Conservation (phyloP, 2,797 vertebrate species). For the Gallinago nigripennis region DNA sequence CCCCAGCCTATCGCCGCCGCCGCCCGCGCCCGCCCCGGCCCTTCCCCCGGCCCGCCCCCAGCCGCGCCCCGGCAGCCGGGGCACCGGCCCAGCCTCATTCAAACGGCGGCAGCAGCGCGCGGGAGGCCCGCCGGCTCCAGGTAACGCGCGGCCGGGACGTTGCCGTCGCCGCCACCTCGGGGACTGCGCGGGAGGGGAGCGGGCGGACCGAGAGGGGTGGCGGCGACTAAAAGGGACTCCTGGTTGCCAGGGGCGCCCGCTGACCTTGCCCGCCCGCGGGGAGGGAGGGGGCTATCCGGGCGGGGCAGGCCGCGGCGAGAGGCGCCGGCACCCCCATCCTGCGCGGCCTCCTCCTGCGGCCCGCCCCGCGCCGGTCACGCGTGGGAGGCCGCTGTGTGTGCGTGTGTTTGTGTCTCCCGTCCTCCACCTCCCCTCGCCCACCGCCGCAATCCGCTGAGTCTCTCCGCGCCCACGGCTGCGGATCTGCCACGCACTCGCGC, state of each 20-base stretch:
- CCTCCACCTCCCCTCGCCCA: too few relatives aligned
- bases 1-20: not conserved
- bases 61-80: not conserved
- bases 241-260: not conserved
- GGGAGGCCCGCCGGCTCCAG: not conserved
- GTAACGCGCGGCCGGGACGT: not conserved
- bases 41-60: constrained; percentile 21
- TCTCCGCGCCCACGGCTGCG: too few relatives aligned
- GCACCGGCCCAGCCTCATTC: constrained; percentile 3
- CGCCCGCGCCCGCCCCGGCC: not conserved
- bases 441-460: not conserved
- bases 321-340: not conserved
- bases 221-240: too few relatives aligned
- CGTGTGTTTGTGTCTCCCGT: too few relatives aligned
- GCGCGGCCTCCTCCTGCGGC: not conserved
- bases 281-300: not conserved
- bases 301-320: not conserved
- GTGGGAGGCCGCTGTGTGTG: not conserved
- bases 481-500: not conserved
- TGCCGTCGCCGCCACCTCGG: not conserved
- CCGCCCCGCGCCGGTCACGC: not conserved
- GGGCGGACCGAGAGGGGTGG: not conserved
- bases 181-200: not conserved
- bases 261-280: not conserved
- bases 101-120: not conserved